Evolutionary conservation across 2,888 invertebrate species (phyloP).

Genomic region (Harpagoxenus sublaevis): DNA sequence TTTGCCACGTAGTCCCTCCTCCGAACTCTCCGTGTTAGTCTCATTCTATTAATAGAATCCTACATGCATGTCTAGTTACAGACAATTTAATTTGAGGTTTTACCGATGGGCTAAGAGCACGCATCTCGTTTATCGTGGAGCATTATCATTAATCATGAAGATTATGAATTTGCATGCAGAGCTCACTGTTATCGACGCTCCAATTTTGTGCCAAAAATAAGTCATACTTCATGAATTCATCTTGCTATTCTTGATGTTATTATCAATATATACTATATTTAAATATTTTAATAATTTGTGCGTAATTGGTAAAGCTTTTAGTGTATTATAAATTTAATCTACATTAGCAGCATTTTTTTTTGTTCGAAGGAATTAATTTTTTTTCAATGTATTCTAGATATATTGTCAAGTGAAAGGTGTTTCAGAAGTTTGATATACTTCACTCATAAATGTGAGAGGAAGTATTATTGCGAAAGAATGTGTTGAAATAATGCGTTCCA

Average conservation of each 20-base stretch:
- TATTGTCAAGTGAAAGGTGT: neutral
- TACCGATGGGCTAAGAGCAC: neutral
- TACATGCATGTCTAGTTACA: constrained; percentile 75
- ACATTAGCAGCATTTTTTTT: neutral
- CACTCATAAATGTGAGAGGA: neutral
- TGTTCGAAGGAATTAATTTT: neutral
- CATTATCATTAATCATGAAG: constrained; percentile 32
- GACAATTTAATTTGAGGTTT: constrained; percentile 25
- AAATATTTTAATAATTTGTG: neutral
- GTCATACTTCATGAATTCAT: neutral
- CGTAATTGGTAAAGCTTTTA: neutral
- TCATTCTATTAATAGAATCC: constrained; percentile 75
- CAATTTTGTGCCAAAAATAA: constrained; percentile 24
- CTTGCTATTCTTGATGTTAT: neutral
- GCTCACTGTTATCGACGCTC: neutral
- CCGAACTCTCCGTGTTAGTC: constrained; percentile 53
- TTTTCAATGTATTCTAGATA: neutral
- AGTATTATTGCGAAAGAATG: neutral
- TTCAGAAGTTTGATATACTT: neutral
- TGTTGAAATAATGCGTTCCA: neutral
- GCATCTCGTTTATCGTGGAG: neutral
- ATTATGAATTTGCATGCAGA: constrained; percentile 9
- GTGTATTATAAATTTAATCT: neutral
- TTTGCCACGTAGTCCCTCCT: constrained; percentile 39
- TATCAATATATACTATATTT: neutral